phyloP scores from a whole-genome alignment of 2,113 vertebrate species.

The Alligator sinensis region DNA sequence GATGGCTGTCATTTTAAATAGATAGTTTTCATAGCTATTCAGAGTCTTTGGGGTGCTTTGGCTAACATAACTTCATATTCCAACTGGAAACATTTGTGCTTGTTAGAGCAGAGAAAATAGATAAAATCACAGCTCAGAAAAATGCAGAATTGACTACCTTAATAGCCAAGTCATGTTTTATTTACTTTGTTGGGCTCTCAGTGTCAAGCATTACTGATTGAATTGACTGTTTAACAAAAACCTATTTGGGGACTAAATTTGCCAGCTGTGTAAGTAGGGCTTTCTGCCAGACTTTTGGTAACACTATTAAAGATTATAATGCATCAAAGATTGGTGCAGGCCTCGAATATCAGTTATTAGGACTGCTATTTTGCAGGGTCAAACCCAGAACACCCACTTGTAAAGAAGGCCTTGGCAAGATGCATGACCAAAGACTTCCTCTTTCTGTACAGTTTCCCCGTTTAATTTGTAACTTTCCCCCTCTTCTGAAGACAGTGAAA shows the following conservation, averaged over 20 bases:
- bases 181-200: background rate
- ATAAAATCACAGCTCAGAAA: background rate
- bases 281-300: background rate
- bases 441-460: background rate
- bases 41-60: background rate
- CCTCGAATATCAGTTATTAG: too few relatives aligned
- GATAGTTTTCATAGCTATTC: background rate
- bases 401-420: background rate
- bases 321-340: too few relatives aligned
- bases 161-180: background rate
- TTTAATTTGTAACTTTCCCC: background rate
- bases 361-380: too few relatives aligned
- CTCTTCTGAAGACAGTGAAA: too few relatives aligned
- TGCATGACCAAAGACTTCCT: background rate
- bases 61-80: background rate
- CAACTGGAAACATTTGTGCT: background rate
- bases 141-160: background rate
- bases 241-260: background rate
- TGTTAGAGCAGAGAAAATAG: background rate
- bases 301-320: background rate
- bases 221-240: background rate
- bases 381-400: too few relatives aligned
- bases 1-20: background rate
- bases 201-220: background rate
- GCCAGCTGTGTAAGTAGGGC: background rate